Evolutionary conservation across 2,888 invertebrate genomes (phyloP).

Genomic region (Lingula anatina): DNA sequence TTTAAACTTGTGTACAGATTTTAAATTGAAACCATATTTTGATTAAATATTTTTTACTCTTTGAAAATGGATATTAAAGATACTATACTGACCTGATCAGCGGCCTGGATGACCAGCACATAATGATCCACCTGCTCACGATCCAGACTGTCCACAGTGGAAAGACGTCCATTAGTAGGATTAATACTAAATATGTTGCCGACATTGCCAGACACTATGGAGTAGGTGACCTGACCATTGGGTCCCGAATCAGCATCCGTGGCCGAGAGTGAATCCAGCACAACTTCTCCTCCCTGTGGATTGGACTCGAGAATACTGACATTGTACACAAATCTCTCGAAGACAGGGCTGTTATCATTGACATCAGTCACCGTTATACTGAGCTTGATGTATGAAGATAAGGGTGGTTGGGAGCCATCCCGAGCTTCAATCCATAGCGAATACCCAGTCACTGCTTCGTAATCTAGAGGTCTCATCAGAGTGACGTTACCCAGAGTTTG

Average conservation of each 20-base stretch:
- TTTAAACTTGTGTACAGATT: too few species aligned
- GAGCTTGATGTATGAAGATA: slow-evolving; percentile 50
- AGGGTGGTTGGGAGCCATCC: slow-evolving; percentile 55
- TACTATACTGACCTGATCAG: slow-evolving; percentile 60
- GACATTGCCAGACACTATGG: slow-evolving; percentile 76
- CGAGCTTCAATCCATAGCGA: slow-evolving; percentile 36
- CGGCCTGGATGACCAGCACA: slow-evolving; percentile 77
- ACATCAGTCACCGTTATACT: slow-evolving; percentile 86
- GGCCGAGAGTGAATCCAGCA: slow-evolving; percentile 86
- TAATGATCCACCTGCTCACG: slow-evolving; percentile 86
- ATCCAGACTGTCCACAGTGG: slow-evolving; percentile 71
- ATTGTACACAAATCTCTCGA: slow-evolving; percentile 71
- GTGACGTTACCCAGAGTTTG: slow-evolving; percentile 19
- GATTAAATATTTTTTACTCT: too few species aligned
- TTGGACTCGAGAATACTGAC: slow-evolving; percentile 69
- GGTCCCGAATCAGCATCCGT: slow-evolving; percentile 61
- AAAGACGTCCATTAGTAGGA: slow-evolving; percentile 77
- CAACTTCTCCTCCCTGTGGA: slow-evolving; percentile 57
- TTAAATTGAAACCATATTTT: too few species aligned
- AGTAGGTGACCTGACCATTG: slow-evolving; percentile 37
- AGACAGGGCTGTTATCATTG: slow-evolving; percentile 86
- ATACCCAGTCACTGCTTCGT: slow-evolving; percentile 25
- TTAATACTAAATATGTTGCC: slow-evolving; percentile 84
- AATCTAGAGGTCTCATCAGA: slow-evolving; percentile 26
- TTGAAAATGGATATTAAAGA: too few species aligned